These are phyloP conservation scores for Sicus ferrugineus DNA, from an alignment of 2,888 invertebrate species.

Conservation along the genomic window DNA sequence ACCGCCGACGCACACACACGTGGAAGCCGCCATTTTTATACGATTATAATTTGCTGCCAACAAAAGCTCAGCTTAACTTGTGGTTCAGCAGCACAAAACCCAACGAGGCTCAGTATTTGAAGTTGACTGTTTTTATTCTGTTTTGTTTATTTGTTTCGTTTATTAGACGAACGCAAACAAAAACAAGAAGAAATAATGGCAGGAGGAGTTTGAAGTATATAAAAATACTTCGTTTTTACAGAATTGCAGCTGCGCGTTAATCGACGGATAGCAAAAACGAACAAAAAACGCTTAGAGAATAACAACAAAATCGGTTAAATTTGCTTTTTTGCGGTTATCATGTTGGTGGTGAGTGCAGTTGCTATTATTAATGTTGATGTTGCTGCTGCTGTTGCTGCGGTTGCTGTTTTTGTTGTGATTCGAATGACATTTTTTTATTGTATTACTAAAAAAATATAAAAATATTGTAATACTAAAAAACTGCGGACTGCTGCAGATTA, in stretches of 20 bases:
- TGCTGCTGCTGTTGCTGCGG: neutral
- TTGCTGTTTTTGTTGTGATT: neutral
- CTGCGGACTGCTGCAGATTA: too few relatives aligned
- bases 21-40: slow-evolving; percentile 7
- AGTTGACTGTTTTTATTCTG: slow-evolving; percentile 15
- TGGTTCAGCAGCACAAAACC: too few relatives aligned
- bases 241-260: neutral
- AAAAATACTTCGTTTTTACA: neutral
- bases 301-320: too few relatives aligned
- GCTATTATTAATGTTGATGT: neutral
- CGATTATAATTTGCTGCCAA: neutral
- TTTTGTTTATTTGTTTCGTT: slow-evolving; percentile 23
- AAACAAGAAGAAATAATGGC: neutral
- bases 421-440: too few relatives aligned
- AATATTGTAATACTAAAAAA: too few relatives aligned
- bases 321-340: neutral
- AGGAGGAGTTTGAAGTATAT: neutral
- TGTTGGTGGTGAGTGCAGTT: too few relatives aligned
- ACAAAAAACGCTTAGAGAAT: neutral
- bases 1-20: neutral
- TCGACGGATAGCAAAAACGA: neutral
- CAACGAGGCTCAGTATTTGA: slow-evolving; percentile 9
- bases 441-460: too few relatives aligned
- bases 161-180: neutral
- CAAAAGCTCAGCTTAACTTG: neutral